A percentile compares a stretch with the other conserved stretches of the same genome.
Conservation (phyloP, 2,113 vertebrate genomes). For the Petaurus breviceps region DNA sequence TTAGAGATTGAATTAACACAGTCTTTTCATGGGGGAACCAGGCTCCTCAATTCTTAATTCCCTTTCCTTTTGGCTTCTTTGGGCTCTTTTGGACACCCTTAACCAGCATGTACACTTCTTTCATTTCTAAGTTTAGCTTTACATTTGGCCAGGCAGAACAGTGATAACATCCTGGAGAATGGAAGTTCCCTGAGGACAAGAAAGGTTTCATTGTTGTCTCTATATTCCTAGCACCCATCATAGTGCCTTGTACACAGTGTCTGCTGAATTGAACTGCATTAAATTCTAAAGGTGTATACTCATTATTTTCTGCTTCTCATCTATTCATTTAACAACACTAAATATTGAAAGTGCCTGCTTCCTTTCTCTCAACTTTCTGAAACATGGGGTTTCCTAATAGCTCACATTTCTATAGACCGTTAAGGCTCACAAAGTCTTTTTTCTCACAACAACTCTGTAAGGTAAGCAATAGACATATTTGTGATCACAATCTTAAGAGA, state of each 20-base stretch:
- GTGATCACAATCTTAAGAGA: neutral
- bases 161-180: neutral
- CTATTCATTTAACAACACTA: neutral
- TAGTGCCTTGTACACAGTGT: neutral
- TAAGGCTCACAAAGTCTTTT: neutral
- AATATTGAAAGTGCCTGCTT: neutral
- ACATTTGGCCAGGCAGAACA: neutral
- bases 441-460: neutral
- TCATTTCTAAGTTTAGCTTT: neutral
- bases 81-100: neutral
- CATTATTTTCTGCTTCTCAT: neutral
- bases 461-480: neutral
- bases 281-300: neutral
- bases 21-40: constrained; percentile 6
- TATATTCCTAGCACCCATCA: neutral
- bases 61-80: neutral
- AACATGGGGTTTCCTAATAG: neutral
- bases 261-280: neutral
- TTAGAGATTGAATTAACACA: neutral
- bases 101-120: neutral
- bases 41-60: neutral
- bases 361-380: neutral
- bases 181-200: neutral
- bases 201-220: neutral
- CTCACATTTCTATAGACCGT: neutral